Percentiles rank a stretch among this genome's conserved stretches.
phyloP scores from a whole-genome alignment of 2,797 vertebrate genomes.

The Schizopygopsis malacanthus region DNA sequence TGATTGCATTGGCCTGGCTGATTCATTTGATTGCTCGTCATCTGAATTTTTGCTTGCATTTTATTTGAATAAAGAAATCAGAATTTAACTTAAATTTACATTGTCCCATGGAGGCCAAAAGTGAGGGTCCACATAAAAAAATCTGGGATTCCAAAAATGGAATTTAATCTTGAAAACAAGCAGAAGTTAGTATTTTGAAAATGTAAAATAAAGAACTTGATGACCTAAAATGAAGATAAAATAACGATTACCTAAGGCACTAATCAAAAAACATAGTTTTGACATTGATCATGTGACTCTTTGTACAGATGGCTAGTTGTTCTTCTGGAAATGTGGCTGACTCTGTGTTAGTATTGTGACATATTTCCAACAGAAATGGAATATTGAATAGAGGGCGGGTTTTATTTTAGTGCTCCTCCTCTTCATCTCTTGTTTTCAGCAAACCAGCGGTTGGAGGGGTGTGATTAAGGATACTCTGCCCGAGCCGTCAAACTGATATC shows the following conservation, averaged over 20 bases:
- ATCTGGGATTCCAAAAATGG: not conserved
- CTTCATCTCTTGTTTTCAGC: not conserved
- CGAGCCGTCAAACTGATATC: not conserved
- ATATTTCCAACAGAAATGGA: too few species aligned
- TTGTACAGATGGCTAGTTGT: too few species aligned
- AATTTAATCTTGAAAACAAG: not conserved
- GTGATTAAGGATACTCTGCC: not conserved
- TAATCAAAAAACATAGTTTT: not conserved
- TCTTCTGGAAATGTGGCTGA: too few species aligned
- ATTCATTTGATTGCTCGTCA: not conserved
- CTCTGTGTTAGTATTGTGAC: too few species aligned
- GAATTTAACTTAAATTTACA: not conserved
- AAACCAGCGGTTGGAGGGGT: not conserved
- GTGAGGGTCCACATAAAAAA: not conserved
- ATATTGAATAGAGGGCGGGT: not conserved
- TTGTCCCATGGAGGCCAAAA: not conserved
- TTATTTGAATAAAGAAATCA: not conserved
- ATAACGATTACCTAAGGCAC: not conserved
- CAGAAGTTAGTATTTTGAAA: not conserved
- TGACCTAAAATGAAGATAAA: not conserved
- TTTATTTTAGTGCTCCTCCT: not conserved
- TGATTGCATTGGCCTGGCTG: conserved; percentile 10
- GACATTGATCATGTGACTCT: not conserved
- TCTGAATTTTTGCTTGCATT: not conserved
- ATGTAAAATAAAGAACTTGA: not conserved